Evolutionary conservation across 2,797 vertebrate genomes (phyloP).

Genomic region (Micropoecilia bifurca): DNA sequence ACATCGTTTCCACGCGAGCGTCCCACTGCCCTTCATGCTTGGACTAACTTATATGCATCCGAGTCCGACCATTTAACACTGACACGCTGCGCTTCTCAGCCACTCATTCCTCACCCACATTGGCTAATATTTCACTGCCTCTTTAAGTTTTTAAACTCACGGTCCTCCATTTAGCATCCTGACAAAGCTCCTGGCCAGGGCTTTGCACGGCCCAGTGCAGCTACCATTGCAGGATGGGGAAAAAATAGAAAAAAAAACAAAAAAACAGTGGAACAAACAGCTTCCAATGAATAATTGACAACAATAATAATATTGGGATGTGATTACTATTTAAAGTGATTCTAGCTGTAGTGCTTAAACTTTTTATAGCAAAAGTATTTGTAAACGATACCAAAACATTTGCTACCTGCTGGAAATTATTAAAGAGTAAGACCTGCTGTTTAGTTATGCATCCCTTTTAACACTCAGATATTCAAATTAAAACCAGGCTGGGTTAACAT

Average conservation of each 20-base stretch:
- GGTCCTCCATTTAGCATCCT: slow-evolving; percentile 88
- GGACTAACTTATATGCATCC: slow-evolving; percentile 98
- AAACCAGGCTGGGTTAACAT: no score
- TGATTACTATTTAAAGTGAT: slow-evolving; percentile 82
- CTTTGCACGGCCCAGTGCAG: slow-evolving; percentile 39
- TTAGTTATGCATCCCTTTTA: not conserved
- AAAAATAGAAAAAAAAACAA: slow-evolving; percentile 19
- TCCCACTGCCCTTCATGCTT: slow-evolving; percentile 99
- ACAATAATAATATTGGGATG: slow-evolving; percentile 59
- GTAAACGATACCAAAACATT: not conserved
- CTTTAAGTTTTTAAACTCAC: slow-evolving; percentile 94
- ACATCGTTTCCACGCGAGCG: slow-evolving; percentile 89
- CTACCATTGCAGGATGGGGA: slow-evolving; percentile 14
- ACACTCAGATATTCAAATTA: not conserved
- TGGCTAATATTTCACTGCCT: slow-evolving; percentile 97
- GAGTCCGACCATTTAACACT: slow-evolving; percentile 97
- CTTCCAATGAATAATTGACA: slow-evolving; percentile 45
- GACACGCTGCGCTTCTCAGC: slow-evolving; percentile 91
- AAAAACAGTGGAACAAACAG: slow-evolving; percentile 57
- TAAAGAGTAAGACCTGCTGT: not conserved
- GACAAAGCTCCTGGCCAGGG: slow-evolving; percentile 76
- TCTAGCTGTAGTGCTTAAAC: not conserved
- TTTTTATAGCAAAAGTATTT: not conserved
- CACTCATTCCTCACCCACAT: slow-evolving; percentile 97
- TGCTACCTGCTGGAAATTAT: not conserved